Evolutionary conservation across 2,113 vertebrate genomes (phyloP).

Genomic region (Tinamus guttatus): DNA sequence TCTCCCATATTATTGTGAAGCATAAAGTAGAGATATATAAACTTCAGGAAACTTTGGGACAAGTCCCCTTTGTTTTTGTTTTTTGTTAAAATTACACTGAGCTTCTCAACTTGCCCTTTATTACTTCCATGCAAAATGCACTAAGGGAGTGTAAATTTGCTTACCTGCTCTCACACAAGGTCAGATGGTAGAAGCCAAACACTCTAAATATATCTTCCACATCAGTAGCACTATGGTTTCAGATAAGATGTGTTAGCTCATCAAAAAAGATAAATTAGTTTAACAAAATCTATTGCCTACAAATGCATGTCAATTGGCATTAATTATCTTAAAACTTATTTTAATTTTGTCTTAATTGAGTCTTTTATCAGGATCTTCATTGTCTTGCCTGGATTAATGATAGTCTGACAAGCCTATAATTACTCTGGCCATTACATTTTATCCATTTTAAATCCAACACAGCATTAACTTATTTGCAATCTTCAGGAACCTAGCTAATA

Average conservation of each 20-base stretch:
- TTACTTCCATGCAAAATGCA: neutral
- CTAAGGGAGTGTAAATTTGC: neutral
- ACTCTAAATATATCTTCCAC: neutral
- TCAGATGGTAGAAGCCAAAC: neutral
- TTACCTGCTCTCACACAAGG: neutral
- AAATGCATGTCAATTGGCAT: neutral
- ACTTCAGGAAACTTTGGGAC: neutral
- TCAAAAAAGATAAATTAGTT: neutral
- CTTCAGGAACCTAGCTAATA: neutral
- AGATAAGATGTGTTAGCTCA: neutral
- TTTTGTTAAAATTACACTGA: neutral
- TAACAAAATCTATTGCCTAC: neutral
- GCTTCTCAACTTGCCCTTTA: neutral
- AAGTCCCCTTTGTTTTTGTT: no score
- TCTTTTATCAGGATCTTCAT: neutral
- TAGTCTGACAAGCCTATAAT: slow-evolving; percentile 22
- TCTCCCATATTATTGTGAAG: neutral
- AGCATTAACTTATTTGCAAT: neutral
- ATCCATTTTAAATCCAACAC: neutral
- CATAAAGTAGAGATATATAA: neutral
- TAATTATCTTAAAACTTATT: neutral
- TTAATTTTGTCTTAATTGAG: slow-evolving; percentile 4
- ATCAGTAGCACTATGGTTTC: neutral
- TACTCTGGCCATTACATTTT: slow-evolving; percentile 12
- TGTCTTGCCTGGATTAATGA: slow-evolving; percentile 12